Conservation (phyloP, 1,140 invertebrate species). For the Adoxophyes honmai region DNA sequence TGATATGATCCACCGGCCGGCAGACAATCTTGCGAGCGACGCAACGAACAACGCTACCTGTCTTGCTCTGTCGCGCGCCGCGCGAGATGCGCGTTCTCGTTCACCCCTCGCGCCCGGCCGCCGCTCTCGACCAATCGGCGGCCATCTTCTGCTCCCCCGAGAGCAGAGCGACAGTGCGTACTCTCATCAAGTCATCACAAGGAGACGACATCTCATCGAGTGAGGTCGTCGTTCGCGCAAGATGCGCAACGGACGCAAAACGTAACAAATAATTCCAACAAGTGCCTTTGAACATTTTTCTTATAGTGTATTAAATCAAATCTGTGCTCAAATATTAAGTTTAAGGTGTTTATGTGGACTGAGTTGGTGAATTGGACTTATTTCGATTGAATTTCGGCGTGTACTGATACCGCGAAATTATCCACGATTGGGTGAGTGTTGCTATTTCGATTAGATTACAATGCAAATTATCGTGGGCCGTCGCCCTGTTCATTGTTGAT, state of each 20-base stretch:
- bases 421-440: slow-evolving; percentile 72
- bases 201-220: slow-evolving; percentile 72
- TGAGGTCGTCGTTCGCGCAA: slow-evolving; percentile 67
- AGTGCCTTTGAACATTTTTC: slow-evolving; percentile 29
- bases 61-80: slow-evolving; percentile 54
- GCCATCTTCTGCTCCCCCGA: slow-evolving; percentile 74
- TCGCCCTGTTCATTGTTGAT: slow-evolving; percentile 47
- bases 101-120: slow-evolving; percentile 57
- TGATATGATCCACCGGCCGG: slow-evolving; percentile 64
- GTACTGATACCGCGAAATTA: slow-evolving; percentile 65
- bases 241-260: slow-evolving; percentile 50
- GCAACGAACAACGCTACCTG: slow-evolving; percentile 55
- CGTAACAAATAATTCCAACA: slow-evolving; percentile 25
- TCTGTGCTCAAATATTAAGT: slow-evolving; percentile 59
- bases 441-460: slow-evolving; percentile 71
- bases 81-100: slow-evolving; percentile 64
- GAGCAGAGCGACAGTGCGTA: slow-evolving; percentile 75
- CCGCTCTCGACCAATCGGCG: slow-evolving; percentile 69
- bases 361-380: slow-evolving; percentile 55
- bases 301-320: slow-evolving; percentile 50
- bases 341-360: slow-evolving; percentile 55
- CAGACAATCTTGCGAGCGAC: slow-evolving; percentile 63
- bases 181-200: slow-evolving; percentile 71
- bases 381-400: slow-evolving; percentile 41
- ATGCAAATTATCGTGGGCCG: slow-evolving; percentile 68